Percentiles rank a stretch among this genome's conserved stretches.
phyloP scores from a whole-genome alignment of 1,140 invertebrate species.

The Cydia fagiglandana region DNA sequence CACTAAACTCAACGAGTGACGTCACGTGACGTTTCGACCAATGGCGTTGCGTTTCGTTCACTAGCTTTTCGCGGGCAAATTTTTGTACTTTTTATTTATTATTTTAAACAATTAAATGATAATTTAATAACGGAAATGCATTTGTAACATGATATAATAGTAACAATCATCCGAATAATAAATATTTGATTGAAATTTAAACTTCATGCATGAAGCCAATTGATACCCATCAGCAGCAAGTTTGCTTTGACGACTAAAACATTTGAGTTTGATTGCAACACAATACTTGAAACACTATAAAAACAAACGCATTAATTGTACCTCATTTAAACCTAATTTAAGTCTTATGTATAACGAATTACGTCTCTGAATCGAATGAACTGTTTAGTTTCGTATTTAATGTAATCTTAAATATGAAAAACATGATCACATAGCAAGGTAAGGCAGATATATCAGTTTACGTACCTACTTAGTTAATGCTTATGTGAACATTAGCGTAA shows the following conservation, averaged over 20 bases:
- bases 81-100: too few relatives aligned
- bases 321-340: background rate
- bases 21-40: too few relatives aligned
- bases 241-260: background rate
- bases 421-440: background rate
- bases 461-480: background rate
- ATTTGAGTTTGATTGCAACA: conserved; percentile 11
- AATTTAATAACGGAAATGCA: too few relatives aligned
- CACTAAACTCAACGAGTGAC: too few relatives aligned
- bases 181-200: too few relatives aligned
- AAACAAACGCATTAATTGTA: background rate
- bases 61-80: too few relatives aligned
- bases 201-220: too few relatives aligned
- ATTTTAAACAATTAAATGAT: too few relatives aligned
- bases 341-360: background rate
- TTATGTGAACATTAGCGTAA: background rate
- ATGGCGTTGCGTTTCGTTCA: too few relatives aligned
- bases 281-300: conserved; percentile 11
- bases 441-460: conserved; percentile 9
- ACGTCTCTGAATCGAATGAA: background rate
- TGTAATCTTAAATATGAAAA: background rate
- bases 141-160: too few relatives aligned
- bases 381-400: background rate
- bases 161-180: too few relatives aligned
- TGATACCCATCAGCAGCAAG: background rate